Conservation (phyloP, 2,113 vertebrate genomes). For the Urocolius indicus region DNA sequence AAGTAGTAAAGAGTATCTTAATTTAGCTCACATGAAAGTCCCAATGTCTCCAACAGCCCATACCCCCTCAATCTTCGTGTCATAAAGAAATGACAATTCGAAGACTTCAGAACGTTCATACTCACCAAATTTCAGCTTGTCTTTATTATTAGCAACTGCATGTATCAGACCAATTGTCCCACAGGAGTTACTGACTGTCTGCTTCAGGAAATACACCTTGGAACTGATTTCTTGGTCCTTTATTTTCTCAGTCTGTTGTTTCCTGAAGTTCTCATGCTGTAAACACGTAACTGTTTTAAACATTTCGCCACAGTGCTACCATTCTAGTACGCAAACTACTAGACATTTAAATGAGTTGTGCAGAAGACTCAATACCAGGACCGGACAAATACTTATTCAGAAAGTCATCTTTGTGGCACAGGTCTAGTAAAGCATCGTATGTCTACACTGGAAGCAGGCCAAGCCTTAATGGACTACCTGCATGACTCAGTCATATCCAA, state of each 20-base stretch:
- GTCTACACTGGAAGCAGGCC: neutral
- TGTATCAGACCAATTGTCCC: slow-evolving; percentile 93
- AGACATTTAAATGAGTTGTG: neutral
- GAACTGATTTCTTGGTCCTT: slow-evolving; percentile 78
- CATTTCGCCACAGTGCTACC: neutral
- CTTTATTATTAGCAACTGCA: slow-evolving; percentile 91
- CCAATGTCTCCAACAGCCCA: neutral
- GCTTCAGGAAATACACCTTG: slow-evolving; percentile 93
- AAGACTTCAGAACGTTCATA: slow-evolving; percentile 3
- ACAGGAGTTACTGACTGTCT: slow-evolving; percentile 92
- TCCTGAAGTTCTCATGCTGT: slow-evolving; percentile 93
- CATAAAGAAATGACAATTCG: neutral
- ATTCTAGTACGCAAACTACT: neutral
- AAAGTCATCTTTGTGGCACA: neutral
- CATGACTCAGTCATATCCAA: slow-evolving; percentile 3
- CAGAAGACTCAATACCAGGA: neutral
- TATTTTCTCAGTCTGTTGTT: slow-evolving; percentile 87
- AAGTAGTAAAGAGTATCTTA: neutral
- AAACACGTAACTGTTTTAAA: neutral
- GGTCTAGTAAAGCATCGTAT: neutral
- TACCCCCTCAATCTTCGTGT: neutral
- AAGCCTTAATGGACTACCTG: slow-evolving; percentile 40
- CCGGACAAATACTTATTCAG: neutral
- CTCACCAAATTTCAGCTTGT: slow-evolving; percentile 89
- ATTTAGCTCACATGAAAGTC: neutral